Base-by-base conservation (phyloP, 2,113 vertebrate species). In the Cygnus atratus region DNA sequence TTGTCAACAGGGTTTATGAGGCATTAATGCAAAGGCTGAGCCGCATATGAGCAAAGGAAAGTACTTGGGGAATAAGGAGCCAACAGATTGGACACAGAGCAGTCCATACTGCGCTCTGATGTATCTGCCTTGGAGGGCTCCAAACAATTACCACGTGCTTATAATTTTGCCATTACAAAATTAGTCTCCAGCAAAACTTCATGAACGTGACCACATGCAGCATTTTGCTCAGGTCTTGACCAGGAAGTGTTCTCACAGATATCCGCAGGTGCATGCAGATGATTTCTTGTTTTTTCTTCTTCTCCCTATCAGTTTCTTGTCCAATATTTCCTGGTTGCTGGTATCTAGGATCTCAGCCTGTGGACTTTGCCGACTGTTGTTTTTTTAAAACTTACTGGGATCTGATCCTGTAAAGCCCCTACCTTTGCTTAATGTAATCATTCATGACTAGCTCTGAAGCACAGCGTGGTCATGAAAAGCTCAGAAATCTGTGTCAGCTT, bases 21-120 rank as follows among this genome's bases (percentile, higher is more conserved):
- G 24, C 1, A 0, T 24, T 52, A 22, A 7, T 37, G 16, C 41
- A 20, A 65, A 18, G 28, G 35, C 55, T 66, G 55, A 84, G 50
- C 67, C 73, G 52, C 21, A 37, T 8, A 61, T 14, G 24, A 61
- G 13, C 0, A 9, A 63, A 59, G 37, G 29, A n/a, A 55, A 67
- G 11, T 22, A 39, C 3, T 0, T 68, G 24, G 37, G 44, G 48
- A 29, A 9, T 18, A 57, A 83, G 21, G 52, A 79, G 25, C 5
- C 18, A 63, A 12, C 19, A n/a, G 39, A 33, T 13, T 0, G 9
- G 73, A 19, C 2, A 4, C 0, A 0, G 3, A 78, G 19, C 16
- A 15, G 20, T 15, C 54, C 1, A 0, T 70, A 2, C 26, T 44
- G 33, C 15, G 15, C 24, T 63, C n/a, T 33, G 73, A 61, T 12